These are phyloP conservation scores for Girardia tigrina DNA, from an alignment of 2,888 invertebrate species.

Conservation along the genomic window DNA sequence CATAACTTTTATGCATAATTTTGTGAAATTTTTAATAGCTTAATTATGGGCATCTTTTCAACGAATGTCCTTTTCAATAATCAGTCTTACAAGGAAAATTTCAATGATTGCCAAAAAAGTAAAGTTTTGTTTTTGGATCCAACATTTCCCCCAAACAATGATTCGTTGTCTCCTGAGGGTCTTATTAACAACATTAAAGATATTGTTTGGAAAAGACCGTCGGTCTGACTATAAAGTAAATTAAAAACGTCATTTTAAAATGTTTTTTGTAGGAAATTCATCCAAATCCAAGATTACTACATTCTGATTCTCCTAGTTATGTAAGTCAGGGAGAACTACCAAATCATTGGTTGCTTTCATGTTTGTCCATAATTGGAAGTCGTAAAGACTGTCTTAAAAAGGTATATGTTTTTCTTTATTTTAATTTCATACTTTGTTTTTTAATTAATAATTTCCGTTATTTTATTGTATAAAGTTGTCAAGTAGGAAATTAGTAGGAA, in stretches of 20 bases:
- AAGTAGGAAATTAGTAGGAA: no score
- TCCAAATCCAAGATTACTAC: background rate
- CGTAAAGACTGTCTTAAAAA: constrained; percentile 1
- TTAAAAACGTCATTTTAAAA: no score
- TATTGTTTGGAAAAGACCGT: background rate
- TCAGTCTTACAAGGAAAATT: background rate
- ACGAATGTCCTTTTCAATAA: background rate
- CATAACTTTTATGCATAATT: no score
- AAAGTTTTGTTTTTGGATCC: background rate
- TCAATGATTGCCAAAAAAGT: background rate
- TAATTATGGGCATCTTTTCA: constrained; percentile 4
- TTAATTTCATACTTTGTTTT: background rate
- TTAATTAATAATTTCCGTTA: no score
- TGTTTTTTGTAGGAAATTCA: background rate
- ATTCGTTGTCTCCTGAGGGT: background rate
- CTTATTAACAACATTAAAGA: background rate
- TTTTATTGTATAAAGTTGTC: no score
- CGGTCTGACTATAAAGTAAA: background rate
- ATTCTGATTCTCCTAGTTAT: background rate
- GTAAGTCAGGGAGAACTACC: background rate
- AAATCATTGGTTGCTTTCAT: background rate
- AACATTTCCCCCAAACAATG: background rate
- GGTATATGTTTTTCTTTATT: background rate
- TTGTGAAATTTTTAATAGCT: no score
- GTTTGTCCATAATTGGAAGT: background rate